Base-by-base conservation (phyloP, 2,113 vertebrate genomes). In the Muscicapa adusta region DNA sequence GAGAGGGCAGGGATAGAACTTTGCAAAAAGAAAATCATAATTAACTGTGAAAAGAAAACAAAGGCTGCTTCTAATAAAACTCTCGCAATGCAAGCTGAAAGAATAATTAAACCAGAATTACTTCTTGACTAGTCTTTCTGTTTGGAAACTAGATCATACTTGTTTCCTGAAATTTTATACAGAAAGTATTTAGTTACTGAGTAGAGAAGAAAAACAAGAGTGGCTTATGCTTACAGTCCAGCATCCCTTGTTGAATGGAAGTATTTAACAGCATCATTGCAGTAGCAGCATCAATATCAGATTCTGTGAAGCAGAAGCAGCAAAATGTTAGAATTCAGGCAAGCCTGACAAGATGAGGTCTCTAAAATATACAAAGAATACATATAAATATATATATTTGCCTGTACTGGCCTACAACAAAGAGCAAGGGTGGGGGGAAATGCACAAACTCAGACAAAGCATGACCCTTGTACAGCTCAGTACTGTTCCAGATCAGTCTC, bases 251-350 rank as follows among this genome's bases (percentile, higher is more conserved):
- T 97, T 99, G 98, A 92, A 99, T 99, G 97, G 99, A 99, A 98
- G 98, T 99, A 98, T 99, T 99, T 98, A 99, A 98, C 97, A 99
- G 98, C 98, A 99, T 99, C 99, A 99, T 99, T 94, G 99, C 99
- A 97, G 99, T 98, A 98, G 99, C 99, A 98, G 99, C 99, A 97
- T 99, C 99, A 94, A 99, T 99, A 98, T 99, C 99, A 93, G 99
- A 99, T 97, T 99, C 99, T 99, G 98, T 91, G 97, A 98, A 98
- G 96, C 38, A 93, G 58, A 96, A 93, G 70, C 57, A 88, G n/a
- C 42, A 93, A 73, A 73, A 85, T 1, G 3, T 96, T 94, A 96
- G 34, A 45, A 68, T 24, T 79, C 33, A 15, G 48, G 45, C 43
- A 16, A 58, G 31, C 25, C 28, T 71, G 65, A 89, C 24, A 60